These are phyloP conservation scores for Anadara kagoshimensis DNA, from an alignment of 1,140 invertebrate genomes.

Conservation along the genomic window DNA sequence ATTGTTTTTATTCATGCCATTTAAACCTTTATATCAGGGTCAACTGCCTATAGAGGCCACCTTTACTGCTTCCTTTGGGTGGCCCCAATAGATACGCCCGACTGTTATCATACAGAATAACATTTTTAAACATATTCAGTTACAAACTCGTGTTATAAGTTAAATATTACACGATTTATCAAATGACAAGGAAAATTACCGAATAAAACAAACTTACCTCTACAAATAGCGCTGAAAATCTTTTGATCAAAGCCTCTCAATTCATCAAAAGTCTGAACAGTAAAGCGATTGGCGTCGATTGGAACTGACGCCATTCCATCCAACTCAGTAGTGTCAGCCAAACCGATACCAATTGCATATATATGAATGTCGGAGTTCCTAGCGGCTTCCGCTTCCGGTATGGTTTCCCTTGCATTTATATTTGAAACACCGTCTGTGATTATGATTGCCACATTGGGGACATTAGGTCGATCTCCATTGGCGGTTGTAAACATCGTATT, in stretches of 20 bases:
- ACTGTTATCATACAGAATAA: no score
- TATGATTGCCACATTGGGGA: slow-evolving; percentile 57
- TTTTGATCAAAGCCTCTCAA: slow-evolving; percentile 47
- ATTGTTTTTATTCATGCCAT: no score
- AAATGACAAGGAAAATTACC: no score
- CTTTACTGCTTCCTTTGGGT: no score
- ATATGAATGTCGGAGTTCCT: slow-evolving; percentile 51
- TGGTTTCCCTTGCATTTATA: slow-evolving; percentile 58
- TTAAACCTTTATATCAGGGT: no score
- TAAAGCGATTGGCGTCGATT: slow-evolving; percentile 43
- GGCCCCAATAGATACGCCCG: no score
- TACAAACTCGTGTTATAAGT: no score
- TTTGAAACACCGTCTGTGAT: slow-evolving; percentile 66
- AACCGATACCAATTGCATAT: slow-evolving; percentile 63
- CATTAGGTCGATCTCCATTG: slow-evolving; percentile 59
- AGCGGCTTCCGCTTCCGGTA: slow-evolving; percentile 52
- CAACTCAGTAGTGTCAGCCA: slow-evolving; percentile 49
- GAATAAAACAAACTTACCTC: slow-evolving; percentile 45
- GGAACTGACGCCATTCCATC: slow-evolving; percentile 48
- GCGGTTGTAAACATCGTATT: slow-evolving; percentile 52
- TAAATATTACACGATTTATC: no score
- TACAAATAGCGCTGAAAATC: slow-evolving; percentile 54
- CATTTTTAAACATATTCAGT: no score
- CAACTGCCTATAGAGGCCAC: no score
- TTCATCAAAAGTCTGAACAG: slow-evolving; percentile 56